These are phyloP conservation scores for Eumerus sabulonum DNA, from an alignment of 2,888 invertebrate genomes.

Conservation along the genomic window DNA sequence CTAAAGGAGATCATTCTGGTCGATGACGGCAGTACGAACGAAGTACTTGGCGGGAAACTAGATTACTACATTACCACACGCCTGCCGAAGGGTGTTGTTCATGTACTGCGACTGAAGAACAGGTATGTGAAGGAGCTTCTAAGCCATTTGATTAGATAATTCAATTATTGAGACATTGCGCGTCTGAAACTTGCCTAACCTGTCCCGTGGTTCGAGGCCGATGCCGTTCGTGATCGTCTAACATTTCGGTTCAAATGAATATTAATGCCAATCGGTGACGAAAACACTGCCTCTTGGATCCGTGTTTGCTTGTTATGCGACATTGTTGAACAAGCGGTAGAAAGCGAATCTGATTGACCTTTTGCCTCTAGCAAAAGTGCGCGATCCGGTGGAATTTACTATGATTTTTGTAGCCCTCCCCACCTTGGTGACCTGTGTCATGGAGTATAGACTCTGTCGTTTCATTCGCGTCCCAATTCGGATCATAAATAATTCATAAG, in stretches of 20 bases:
- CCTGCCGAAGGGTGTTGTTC: slow-evolving; percentile 84
- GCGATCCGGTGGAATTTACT: too few species aligned
- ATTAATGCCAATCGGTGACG: slow-evolving; percentile 30
- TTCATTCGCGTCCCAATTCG: slow-evolving; percentile 19
- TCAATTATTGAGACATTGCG: slow-evolving; percentile 36
- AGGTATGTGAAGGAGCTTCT: slow-evolving; percentile 78
- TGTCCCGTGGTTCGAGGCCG: slow-evolving; percentile 19
- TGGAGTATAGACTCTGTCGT: too few species aligned
- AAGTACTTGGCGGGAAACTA: slow-evolving; percentile 85
- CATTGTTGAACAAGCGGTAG: slow-evolving; percentile 3
- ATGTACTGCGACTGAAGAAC: slow-evolving; percentile 86
- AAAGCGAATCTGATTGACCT: slow-evolving; percentile 50
- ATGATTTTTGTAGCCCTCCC: too few species aligned
- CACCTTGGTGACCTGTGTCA: too few species aligned
- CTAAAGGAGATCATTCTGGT: slow-evolving; percentile 95
- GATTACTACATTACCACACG: slow-evolving; percentile 89
- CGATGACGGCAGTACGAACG: slow-evolving; percentile 94
- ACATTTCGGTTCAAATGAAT: slow-evolving; percentile 43
- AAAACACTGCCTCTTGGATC: slow-evolving; percentile 13
- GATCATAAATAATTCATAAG: slow-evolving; percentile 34
- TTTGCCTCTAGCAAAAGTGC: neutral
- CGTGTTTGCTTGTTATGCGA: slow-evolving; percentile 22
- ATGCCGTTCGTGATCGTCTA: slow-evolving; percentile 40
- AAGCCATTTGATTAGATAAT: slow-evolving; percentile 46
- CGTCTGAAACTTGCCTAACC: slow-evolving; percentile 54